Conservation (phyloP, 2,797 vertebrate genomes). For the Periparus ater region DNA sequence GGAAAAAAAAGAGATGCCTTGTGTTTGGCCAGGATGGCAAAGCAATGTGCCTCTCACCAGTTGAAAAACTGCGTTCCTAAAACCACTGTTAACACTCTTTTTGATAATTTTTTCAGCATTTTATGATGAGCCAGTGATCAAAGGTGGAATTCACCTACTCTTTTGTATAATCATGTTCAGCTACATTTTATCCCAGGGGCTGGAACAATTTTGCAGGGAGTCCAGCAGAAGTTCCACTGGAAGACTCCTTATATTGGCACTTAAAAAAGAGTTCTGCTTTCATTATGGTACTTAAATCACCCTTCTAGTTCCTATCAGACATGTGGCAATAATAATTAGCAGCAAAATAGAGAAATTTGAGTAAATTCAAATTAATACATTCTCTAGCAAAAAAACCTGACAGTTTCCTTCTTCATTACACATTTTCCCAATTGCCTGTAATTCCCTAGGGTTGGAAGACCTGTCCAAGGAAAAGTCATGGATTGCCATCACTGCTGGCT, state of each 20-base stretch:
- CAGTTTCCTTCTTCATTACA: background rate
- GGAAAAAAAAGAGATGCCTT: background rate
- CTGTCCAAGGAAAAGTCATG: background rate
- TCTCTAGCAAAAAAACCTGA: background rate
- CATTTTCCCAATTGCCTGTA: background rate
- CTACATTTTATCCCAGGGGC: background rate
- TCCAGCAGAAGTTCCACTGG: background rate
- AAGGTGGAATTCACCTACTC: background rate
- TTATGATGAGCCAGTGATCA: background rate
- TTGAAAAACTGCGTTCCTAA: background rate
- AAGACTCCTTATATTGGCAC: background rate
- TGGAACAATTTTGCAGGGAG: background rate
- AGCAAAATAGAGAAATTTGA: background rate
- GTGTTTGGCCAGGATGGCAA: background rate
- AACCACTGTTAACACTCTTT: background rate
- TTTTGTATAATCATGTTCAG: background rate
- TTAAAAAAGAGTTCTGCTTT: background rate
- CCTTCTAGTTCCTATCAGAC: background rate
- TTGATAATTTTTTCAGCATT: background rate
- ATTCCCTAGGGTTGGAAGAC: background rate
- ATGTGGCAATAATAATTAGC: background rate
- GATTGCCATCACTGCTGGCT: background rate
- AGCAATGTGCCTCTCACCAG: background rate
- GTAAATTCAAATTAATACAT: background rate
- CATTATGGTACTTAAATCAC: background rate